Base-by-base conservation (phyloP, 2,797 vertebrate species). In the Lutjanus campechanus region DNA sequence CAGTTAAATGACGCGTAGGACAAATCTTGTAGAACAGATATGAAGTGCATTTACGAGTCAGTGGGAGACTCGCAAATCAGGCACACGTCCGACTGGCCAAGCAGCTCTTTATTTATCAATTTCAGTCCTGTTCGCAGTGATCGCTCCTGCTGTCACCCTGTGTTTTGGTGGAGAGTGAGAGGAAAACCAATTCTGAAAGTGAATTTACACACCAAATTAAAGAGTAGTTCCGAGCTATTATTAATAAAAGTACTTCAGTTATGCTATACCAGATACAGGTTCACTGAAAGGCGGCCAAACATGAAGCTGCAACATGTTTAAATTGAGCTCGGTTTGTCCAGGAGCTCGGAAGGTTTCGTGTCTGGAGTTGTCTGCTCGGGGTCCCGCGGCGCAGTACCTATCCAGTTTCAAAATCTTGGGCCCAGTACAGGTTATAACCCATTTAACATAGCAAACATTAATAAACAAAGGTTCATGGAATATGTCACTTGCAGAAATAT, bases 361-460 rank as follows among this genome's bases (percentile, higher is more conserved):
- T 4, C 47, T 7, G 2, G 62, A 77, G 50, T 17, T 55, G 70
- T 44, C 44, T 50, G 58, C 54, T 55, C 66, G 7, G 54, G 19
- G 64, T 85, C 63, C 76, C 60, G 68, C 64, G 44, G 79, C 68
- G 53, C 85, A 61, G 61, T 9, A 74, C 29, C 29, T 44, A 29
- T 66, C 43, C 61, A 71, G 36, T 77, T 69, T 59, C 22, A 22
- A 74, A 46, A 73, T 72, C 41, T 65, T 46, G 61, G 67, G 77
- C 54, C 74, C 49, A 3, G 1, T 2, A 8, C 43, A 67, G 17
- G 9, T 4, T n/a, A 8, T 1, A 70, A 1, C 43, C 10, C 16
- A 25, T 16, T 29, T 65, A 17, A 10, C 15, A 8, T 11, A 5
- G 16, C 19, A 72, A 50, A 64, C 53, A 73, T 22, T 8, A 2